Percentiles rank a stretch among this genome's conserved stretches.
Evolutionary conservation across 2,113 vertebrate genomes (phyloP).

Genomic region (Oplegnathus fasciatus): DNA sequence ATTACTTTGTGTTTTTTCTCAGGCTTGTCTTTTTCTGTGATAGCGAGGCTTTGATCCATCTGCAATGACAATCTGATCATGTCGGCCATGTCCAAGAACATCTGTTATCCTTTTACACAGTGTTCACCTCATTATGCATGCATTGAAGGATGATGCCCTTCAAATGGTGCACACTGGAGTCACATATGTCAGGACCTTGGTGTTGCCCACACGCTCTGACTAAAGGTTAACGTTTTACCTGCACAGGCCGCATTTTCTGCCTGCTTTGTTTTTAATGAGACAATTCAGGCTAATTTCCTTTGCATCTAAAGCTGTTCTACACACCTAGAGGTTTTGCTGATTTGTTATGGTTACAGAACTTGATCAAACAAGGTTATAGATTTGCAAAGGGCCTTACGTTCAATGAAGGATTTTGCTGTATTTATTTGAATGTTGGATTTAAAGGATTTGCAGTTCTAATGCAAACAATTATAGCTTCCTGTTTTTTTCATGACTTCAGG

Average conservation of each 20-base stretch:
- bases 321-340: neutral
- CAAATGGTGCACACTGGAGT: constrained; percentile 40
- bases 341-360: neutral
- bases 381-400: neutral
- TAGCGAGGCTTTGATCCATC: constrained; percentile 48
- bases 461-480: neutral
- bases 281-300: constrained; percentile 14
- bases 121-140: constrained; percentile 58
- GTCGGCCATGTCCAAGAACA: constrained; percentile 32
- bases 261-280: constrained; percentile 42
- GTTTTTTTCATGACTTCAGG: neutral
- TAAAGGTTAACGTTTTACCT: constrained; percentile 51
- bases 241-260: constrained; percentile 5
- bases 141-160: constrained; percentile 55
- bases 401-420: neutral
- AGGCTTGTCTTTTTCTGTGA: constrained; percentile 11
- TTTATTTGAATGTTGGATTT: too few relatives aligned
- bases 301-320: neutral
- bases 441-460: neutral
- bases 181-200: constrained; percentile 48
- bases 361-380: neutral
- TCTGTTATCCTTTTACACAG: constrained; percentile 38
- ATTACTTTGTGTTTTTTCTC: neutral
- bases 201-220: constrained; percentile 46
- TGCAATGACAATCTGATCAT: constrained; percentile 50